phyloP scores from a whole-genome alignment of 2,113 vertebrate species.

The Falcunculus frontatus region DNA sequence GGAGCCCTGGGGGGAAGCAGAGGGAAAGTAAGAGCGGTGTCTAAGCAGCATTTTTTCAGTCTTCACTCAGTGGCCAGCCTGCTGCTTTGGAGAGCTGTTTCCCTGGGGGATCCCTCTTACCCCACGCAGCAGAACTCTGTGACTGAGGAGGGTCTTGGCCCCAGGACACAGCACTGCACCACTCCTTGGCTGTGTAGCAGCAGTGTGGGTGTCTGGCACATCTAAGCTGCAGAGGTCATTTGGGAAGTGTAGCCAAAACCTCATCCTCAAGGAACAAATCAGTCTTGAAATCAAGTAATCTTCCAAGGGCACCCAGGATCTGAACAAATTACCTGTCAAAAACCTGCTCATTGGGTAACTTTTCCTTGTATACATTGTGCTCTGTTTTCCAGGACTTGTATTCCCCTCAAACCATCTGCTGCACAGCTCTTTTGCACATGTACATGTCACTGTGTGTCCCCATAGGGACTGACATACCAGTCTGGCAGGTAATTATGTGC shows the following conservation, averaged over 20 bases:
- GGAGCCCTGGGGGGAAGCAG: slow-evolving; percentile 79
- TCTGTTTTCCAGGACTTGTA: background rate
- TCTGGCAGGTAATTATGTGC: background rate
- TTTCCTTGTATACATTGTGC: background rate
- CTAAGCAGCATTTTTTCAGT: background rate
- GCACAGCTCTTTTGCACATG: background rate
- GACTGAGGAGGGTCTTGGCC: background rate
- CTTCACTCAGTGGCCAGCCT: background rate
- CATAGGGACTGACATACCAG: background rate
- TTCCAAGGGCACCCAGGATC: background rate
- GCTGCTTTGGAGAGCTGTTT: background rate
- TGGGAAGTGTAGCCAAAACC: background rate
- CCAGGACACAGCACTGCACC: background rate
- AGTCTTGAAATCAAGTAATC: background rate
- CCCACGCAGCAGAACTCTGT: background rate
- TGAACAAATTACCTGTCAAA: background rate
- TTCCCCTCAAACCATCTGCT: background rate
- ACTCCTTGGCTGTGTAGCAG: background rate
- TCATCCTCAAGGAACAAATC: background rate
- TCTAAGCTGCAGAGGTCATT: background rate
- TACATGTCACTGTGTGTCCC: background rate
- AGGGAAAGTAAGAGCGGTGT: background rate
- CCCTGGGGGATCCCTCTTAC: background rate
- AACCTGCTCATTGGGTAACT: background rate
- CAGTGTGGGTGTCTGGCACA: background rate